Conservation (phyloP, 53 echinoderm and acorn worm species). For the Luidia sarsii region DNA sequence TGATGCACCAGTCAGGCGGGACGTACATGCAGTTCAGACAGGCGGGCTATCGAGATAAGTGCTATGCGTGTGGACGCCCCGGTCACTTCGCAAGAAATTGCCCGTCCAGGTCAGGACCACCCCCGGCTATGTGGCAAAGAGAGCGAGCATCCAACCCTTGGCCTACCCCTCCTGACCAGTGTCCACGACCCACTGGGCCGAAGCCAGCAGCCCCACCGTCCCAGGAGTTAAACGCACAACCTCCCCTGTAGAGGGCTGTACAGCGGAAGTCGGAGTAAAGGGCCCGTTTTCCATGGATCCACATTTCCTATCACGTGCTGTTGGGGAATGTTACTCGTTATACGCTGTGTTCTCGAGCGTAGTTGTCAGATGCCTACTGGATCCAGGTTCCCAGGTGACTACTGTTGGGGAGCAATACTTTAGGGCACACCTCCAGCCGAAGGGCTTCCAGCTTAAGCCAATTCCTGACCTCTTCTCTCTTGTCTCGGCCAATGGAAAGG, state of each 20-base stretch:
- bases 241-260: neutral
- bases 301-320: slow-evolving; percentile 1
- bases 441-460: slow-evolving; percentile 26
- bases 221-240: neutral
- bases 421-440: neutral
- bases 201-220: neutral
- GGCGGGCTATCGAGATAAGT: neutral
- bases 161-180: neutral
- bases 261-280: neutral
- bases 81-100: slow-evolving; percentile 32
- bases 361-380: slow-evolving; percentile 17
- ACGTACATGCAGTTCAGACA: too few relatives aligned
- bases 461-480: slow-evolving; percentile 17
- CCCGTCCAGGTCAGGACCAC: neutral
- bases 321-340: slow-evolving; percentile 24
- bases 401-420: slow-evolving; percentile 40
- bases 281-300: too few relatives aligned
- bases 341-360: neutral
- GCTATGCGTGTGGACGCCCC: slow-evolving; percentile 3
- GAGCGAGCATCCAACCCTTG: neutral
- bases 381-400: slow-evolving; percentile 57
- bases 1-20: neutral
- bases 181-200: too few relatives aligned
- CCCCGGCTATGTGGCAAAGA: neutral
- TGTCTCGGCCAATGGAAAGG: slow-evolving; percentile 32